phyloP scores from a whole-genome alignment of 2,888 invertebrate genomes.

The Stenodera caucasica region DNA sequence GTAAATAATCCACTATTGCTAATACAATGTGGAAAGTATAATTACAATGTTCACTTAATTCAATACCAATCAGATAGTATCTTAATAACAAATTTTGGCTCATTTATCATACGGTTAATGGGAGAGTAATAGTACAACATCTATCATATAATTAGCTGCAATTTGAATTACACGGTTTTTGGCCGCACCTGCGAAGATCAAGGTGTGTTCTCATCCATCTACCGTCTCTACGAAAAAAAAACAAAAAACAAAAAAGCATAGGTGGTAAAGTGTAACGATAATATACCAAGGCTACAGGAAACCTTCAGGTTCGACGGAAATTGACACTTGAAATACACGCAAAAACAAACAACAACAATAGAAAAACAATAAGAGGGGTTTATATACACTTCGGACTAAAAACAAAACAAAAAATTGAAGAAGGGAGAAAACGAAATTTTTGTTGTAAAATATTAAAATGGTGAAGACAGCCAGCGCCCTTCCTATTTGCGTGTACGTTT shows the following conservation, averaged over 20 bases:
- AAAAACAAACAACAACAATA: not conserved
- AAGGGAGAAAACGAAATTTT: not conserved
- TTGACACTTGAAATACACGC: conserved; percentile 1
- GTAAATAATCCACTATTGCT: conserved; percentile 14
- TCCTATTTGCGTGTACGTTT: conserved; percentile 27
- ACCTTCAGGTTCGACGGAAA: conserved; percentile 16
- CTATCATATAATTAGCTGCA: conserved; percentile 48
- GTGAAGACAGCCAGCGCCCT: conserved; percentile 30
- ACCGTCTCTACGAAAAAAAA: conserved; percentile 23
- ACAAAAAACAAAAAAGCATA: conserved; percentile 13
- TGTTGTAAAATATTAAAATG: conserved; percentile 28
- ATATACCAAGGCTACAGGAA: conserved; percentile 34
- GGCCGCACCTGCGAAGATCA: conserved; percentile 48
- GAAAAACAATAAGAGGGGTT: not conserved
- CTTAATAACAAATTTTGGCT: conserved; percentile 32
- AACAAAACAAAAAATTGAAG: not conserved
- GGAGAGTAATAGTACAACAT: conserved; percentile 43
- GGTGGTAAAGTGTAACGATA: conserved; percentile 35
- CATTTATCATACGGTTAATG: conserved; percentile 43
- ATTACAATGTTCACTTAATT: conserved; percentile 25
- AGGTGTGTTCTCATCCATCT: conserved; percentile 41
- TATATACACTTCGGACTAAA: no score
- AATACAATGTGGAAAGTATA: conserved; percentile 24
- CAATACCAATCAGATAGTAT: conserved; percentile 28
- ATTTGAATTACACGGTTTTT: conserved; percentile 50